Evolutionary conservation across 2,888 invertebrate genomes (phyloP).

Genomic region (Sicus ferrugineus): DNA sequence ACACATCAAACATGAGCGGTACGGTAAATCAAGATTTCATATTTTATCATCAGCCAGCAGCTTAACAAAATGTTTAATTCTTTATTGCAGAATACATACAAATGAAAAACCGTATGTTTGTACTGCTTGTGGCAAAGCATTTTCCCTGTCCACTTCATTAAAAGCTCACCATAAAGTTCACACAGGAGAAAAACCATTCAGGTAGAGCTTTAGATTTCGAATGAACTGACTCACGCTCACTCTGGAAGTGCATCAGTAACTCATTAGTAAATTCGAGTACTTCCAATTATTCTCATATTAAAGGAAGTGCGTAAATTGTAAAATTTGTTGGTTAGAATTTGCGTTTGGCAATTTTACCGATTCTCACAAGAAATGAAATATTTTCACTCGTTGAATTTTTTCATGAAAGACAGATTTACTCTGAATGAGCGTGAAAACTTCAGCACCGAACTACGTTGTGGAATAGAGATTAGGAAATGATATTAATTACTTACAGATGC

Average conservation of each 20-base stretch:
- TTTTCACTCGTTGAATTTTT: no score
- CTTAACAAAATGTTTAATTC: not conserved
- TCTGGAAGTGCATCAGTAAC: no score
- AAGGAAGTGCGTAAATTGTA: no score
- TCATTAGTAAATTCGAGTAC: no score
- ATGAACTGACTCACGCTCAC: not conserved
- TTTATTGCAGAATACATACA: constrained; percentile 53
- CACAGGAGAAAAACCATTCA: constrained; percentile 54
- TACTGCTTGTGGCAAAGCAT: constrained; percentile 51
- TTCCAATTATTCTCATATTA: no score
- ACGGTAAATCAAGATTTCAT: not conserved
- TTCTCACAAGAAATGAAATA: no score
- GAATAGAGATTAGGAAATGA: no score
- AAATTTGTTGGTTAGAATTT: no score
- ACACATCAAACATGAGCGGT: constrained; percentile 60
- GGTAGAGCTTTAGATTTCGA: constrained; percentile 38
- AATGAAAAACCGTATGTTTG: constrained; percentile 59
- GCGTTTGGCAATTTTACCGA: no score
- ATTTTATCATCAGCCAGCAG: not conserved
- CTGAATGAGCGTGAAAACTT: no score
- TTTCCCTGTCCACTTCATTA: constrained; percentile 55
- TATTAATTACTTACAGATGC: constrained; percentile 57
- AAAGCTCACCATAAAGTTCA: constrained; percentile 56
- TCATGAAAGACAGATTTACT: no score
- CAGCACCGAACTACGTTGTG: no score